phyloP scores from a whole-genome alignment of 37 sponge, comb jelly and placozoan genomes.

The Chondrilla cf. caribensis region DNA sequence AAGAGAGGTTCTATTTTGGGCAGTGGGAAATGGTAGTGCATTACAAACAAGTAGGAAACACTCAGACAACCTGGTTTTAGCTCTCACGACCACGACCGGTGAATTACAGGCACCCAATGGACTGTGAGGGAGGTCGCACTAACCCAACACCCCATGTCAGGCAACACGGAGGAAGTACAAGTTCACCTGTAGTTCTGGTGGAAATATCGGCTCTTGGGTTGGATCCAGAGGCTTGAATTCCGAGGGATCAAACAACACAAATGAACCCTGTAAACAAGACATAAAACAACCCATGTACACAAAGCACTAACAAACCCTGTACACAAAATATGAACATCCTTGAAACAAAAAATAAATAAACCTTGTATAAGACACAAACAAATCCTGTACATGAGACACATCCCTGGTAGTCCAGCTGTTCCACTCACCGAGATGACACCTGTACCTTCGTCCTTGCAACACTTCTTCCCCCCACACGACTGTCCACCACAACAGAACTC shows the following conservation, averaged over 20 bases:
- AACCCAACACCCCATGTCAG: too few relatives aligned
- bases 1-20: too few relatives aligned
- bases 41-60: too few relatives aligned
- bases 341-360: too few relatives aligned
- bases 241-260: conserved; percentile 52
- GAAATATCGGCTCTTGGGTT: conserved; percentile 83
- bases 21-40: too few relatives aligned
- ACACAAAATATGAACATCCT: too few relatives aligned
- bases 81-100: too few relatives aligned
- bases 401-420: neutral
- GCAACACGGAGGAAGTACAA: too few relatives aligned
- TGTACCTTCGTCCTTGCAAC: neutral
- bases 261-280: neutral
- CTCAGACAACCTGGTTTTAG: too few relatives aligned
- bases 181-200: conserved; percentile 53
- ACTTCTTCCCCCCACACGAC: neutral
- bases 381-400: neutral
- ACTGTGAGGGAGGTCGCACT: too few relatives aligned
- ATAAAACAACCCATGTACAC: neutral
- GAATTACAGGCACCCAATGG: too few relatives aligned
- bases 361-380: too few relatives aligned
- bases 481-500: conserved; percentile 47
- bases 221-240: conserved; percentile 75
- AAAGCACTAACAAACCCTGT: neutral
- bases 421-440: conserved; percentile 15